Evolutionary conservation across 2,888 invertebrate genomes (phyloP), one percentile per base, ranked within the genome.

Genomic region (Linnaemya tessellans): DNA sequence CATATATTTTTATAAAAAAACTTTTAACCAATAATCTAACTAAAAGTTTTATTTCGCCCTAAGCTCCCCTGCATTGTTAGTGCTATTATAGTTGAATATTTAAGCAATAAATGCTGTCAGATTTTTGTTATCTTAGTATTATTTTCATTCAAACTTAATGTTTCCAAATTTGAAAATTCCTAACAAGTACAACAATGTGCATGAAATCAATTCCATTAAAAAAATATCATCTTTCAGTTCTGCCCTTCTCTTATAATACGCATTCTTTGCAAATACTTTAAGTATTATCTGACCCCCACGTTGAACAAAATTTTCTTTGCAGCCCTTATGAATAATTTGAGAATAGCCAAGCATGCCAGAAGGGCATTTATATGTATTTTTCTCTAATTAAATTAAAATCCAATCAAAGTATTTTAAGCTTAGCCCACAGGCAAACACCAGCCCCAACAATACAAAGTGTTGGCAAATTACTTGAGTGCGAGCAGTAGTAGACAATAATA

Each of bases 311-410:
- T 54, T 54, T 54, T n/a, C 1, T 10, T 25, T 41, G 38, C 18
- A 41, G n/a, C 35, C 41, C 41, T 35, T 30, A 10, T n/a, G 30
- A 30, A 30, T 22, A 30, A 58, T 58, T 58, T 30, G 30, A 30
- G 9, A 71, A 54, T 3, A 54, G 13, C 7, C 11, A 4, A 56
- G 0, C 13, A 9, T 1, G 9, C 15, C 1, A 49, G 15, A 10
- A 22, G 15, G 20, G 5, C 20, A 41, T 9, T 62, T 10, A n/a
- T n/a, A 7, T 30, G 15, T 58, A 71, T 35, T 58, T 74, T 20
- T 75, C 4, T 41, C 0, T n/a, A 75, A 54, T 64, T 64, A 64
- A 54, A 75, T 65, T 30, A 54, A 75, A 41, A 41, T 38, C 35
- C 38, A 74, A 11, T 54, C 25, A 65, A 54, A 75, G 25, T 30